A percentile compares a stretch with the other conserved stretches of the same genome.
phyloP scores from a whole-genome alignment of 2,797 vertebrate genomes.

The Anableps anableps region DNA sequence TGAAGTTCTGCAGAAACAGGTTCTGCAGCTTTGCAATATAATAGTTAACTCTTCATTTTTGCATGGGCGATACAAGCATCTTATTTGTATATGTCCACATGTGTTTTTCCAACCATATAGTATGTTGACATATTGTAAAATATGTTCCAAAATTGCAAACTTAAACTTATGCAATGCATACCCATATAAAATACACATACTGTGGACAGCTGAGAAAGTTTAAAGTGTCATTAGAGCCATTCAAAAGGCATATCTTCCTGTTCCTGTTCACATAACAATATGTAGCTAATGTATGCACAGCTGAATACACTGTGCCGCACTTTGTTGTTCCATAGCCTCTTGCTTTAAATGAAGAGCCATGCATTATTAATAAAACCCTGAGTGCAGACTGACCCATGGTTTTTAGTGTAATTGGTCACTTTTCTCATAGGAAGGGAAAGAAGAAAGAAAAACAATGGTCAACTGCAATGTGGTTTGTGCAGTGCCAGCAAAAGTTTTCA shows the following conservation, averaged over 20 bases:
- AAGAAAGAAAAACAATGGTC: slow-evolving; percentile 15
- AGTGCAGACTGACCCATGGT: slow-evolving; percentile 63
- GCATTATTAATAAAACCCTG: slow-evolving; percentile 70
- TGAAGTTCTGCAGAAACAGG: too few relatives aligned
- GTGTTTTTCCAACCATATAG: background rate
- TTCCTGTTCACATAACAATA: slow-evolving; percentile 8
- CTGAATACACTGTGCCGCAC: slow-evolving; percentile 31
- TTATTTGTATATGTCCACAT: too few relatives aligned
- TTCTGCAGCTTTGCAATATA: too few relatives aligned
- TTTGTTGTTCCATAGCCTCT: slow-evolving; percentile 48
- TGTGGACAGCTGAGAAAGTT: slow-evolving; percentile 1
- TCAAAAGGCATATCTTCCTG: slow-evolving; percentile 8
- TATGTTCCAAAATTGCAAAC: background rate
- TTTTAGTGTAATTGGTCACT: slow-evolving; percentile 40
- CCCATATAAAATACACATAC: background rate
- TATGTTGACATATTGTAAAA: background rate
- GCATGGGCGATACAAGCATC: too few relatives aligned
- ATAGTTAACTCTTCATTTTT: too few relatives aligned
- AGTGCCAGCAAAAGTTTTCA: background rate
- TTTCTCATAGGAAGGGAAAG: slow-evolving; percentile 34
- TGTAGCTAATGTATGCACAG: slow-evolving; percentile 61
- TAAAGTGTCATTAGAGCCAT: slow-evolving; percentile 14
- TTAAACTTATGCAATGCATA: background rate
- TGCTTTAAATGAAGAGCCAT: slow-evolving; percentile 65
- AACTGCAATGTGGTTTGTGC: slow-evolving; percentile 3